Evolutionary conservation across 2,797 vertebrate species (phyloP), one percentile per base, ranked within the genome.

Genomic region (Atherinosoma microstoma): DNA sequence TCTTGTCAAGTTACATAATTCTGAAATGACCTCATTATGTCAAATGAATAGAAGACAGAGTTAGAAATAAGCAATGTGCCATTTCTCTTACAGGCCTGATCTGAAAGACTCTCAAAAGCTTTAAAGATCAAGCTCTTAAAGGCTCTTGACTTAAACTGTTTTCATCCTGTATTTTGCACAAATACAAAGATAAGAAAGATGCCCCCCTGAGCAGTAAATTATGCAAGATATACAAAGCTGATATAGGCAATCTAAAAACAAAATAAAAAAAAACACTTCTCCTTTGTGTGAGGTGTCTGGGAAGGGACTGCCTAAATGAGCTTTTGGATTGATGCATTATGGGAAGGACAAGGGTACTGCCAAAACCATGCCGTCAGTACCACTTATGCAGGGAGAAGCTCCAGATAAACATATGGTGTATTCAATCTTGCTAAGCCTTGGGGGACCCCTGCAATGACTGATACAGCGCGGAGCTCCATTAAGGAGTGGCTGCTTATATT

Each of bases 391-490:
- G 83, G 73, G 80, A 81, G 83, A 89, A 85, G 85, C 85, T 91
- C 80, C 82, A 87, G 82, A 91, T 90, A 87, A 93, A 87, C 93
- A 93, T 93, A 93, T 92, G 92, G 92, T 67, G 73, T 86, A 80
- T 92, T 93, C 91, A 91, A 91, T 94, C 93, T 91, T 87, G 78
- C 78, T 76, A 75, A 89, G 85, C 91, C 91, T 91, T 75, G 83
- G 78, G 90, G 90, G 83, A 80, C 54, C 70, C 63, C 40, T 47
- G 80, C 89, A 82, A 88, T 89, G 87, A 91, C 75, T 34, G 67
- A 89, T 92, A 86, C 85, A 79, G 85, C 81, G 79, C 82, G 80
- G 75, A 81, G 78, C 75, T 92, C 88, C 89, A 93, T 93, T 92
- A 92, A 76, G 75, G 82, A 82, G 63, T 68, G 81, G 81, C 87